These are phyloP conservation scores for Lobophora halterata DNA, from an alignment of 2,888 invertebrate genomes.

Conservation along the genomic window DNA sequence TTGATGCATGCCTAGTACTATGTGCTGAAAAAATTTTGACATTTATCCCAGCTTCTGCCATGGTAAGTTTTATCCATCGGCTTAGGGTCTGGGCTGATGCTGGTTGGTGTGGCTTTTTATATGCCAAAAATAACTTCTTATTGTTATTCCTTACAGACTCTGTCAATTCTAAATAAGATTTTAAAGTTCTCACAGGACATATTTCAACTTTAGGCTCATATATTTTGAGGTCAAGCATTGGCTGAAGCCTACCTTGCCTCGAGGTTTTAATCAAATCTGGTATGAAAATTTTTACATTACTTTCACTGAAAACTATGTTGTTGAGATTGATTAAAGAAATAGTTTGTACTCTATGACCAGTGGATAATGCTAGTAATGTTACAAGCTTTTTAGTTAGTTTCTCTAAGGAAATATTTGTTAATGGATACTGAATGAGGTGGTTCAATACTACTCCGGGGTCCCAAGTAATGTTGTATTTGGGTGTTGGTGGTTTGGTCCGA, in stretches of 20 bases:
- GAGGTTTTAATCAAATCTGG: conserved; percentile 14
- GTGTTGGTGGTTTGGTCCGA: conserved; percentile 3
- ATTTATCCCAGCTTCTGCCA: conserved; percentile 2
- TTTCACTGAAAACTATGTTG: not conserved
- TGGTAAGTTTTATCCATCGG: conserved; percentile 5
- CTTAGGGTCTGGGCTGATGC: conserved; percentile 5
- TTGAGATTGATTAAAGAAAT: conserved; percentile 1
- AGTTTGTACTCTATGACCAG: conserved; percentile 1
- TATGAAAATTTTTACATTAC: not conserved
- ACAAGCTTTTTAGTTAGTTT: conserved; percentile 4
- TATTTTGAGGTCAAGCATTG: conserved; percentile 4
- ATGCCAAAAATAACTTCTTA: not conserved
- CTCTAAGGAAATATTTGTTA: conserved; percentile 2
- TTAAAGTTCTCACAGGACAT: conserved; percentile 8
- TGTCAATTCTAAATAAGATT: conserved; percentile 1
- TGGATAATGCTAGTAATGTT: conserved; percentile 1
- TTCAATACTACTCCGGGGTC: not conserved
- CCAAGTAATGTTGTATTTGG: conserved; percentile 6
- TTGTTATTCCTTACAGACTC: not conserved
- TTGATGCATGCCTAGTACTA: conserved; percentile 8
- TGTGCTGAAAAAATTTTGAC: conserved; percentile 1
- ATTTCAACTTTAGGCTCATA: conserved; percentile 10
- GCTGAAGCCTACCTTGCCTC: not conserved
- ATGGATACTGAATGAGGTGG: not conserved
- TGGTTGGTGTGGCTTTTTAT: not conserved